These are phyloP conservation scores for Barypeithes pellucidus DNA, from an alignment of 2,888 invertebrate genomes.

Conservation along the genomic window DNA sequence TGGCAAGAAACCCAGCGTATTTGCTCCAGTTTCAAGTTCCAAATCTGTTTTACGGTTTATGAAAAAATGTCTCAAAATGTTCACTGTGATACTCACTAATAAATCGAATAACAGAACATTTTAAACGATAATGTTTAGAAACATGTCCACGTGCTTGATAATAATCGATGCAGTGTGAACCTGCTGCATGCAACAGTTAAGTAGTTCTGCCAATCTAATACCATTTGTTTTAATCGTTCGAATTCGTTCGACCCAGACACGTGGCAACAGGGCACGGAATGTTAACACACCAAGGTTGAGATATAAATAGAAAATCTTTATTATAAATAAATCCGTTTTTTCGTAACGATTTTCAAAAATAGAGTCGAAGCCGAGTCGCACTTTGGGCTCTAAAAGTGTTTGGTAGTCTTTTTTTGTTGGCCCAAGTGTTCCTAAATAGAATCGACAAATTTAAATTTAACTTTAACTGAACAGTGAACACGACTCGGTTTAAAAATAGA, in stretches of 20 bases:
- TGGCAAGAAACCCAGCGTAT: slow-evolving; percentile 53
- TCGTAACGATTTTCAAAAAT: slow-evolving; percentile 65
- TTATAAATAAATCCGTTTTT: slow-evolving; percentile 70
- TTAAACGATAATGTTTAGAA: slow-evolving; percentile 14
- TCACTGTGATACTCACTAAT: slow-evolving; percentile 6
- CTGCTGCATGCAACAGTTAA: slow-evolving; percentile 37
- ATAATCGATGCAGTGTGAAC: slow-evolving; percentile 6
- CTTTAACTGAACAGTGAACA: slow-evolving; percentile 53
- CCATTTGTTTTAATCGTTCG: slow-evolving; percentile 38
- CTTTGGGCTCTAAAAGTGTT: slow-evolving; percentile 41
- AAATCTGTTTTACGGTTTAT: slow-evolving; percentile 29
- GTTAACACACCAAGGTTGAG: slow-evolving; percentile 69
- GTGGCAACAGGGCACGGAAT: slow-evolving; percentile 68
- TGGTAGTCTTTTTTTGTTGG: slow-evolving; percentile 55
- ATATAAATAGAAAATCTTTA: slow-evolving; percentile 70
- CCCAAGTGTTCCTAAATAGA: slow-evolving; percentile 57
- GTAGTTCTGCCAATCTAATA: slow-evolving; percentile 4
- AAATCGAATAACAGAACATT: slow-evolving; percentile 18
- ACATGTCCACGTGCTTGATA: slow-evolving; percentile 12
- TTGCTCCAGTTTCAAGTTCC: slow-evolving; percentile 54
- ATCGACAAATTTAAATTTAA: slow-evolving; percentile 58
- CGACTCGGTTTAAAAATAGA: slow-evolving; percentile 56
- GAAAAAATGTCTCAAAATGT: slow-evolving; percentile 29
- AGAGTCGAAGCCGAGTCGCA: slow-evolving; percentile 53
- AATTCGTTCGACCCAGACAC: slow-evolving; percentile 46